Evolutionary conservation across 2,888 invertebrate species (phyloP), one percentile per base, ranked within the genome.

Genomic region (Globia sparganii): DNA sequence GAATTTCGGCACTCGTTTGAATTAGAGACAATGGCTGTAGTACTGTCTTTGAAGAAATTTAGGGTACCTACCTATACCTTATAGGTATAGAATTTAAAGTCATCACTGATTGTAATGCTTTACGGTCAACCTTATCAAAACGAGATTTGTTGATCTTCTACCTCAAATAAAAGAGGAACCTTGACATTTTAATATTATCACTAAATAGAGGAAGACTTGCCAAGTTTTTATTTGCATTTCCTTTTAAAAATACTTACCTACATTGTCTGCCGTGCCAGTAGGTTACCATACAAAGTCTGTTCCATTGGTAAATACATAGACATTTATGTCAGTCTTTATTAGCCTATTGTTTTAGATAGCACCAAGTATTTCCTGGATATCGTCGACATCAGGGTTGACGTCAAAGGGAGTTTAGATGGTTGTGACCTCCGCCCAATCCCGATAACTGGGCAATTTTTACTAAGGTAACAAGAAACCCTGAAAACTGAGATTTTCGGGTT

Each of bases 211-310:
- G 58, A 74, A 56, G 56, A 18, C 15, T 66, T 62, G 75, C 61
- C 70, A 80, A 67, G 28, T 49, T 75, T 78, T 73, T 58, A 49
- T 62, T 34, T 65, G 40, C 67, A 75, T 67, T 75, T 58, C 43
- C 58, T 71, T 80, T 67, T 62, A 3, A 58, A 65, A 66, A 21
- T 56, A 56, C 37, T 37, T 37, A 40, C 0, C 2, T 13, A n/a
- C 43, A 59, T 69, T 69, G 74, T 77, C 21, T 64, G 4, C 11
- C n/a, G 46, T 61, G 61, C 66, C 80, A 75, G 61, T 46, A 40
- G 15, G 4, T 49, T 80, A 75, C 62, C 56, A 80, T 80, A 70
- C 11, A 56, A 46, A 64, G 43, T 43, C 3, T 43, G 43, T 43
- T 43, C 15, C 43, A 43, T 43, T 43, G 13, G 15, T 37, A 58